Evolutionary conservation across 2,113 vertebrate species (phyloP).

Genomic region (Micronycteris hirsuta): DNA sequence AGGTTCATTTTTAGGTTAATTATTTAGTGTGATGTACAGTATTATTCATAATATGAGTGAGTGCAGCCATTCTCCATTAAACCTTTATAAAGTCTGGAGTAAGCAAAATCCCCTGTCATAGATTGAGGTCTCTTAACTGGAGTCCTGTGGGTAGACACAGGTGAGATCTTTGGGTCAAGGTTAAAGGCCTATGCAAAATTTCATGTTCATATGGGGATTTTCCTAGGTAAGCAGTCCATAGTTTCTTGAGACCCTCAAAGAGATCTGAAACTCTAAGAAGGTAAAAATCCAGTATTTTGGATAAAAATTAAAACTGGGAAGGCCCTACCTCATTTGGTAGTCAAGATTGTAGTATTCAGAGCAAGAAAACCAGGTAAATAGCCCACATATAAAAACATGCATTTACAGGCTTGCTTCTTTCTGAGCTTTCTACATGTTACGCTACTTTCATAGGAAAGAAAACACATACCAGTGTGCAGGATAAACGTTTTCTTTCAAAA

Average conservation of each 20-base stretch:
- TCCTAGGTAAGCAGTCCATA: neutral
- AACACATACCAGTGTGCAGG: neutral
- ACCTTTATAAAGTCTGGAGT: neutral
- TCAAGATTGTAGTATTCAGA: neutral
- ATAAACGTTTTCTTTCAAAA: neutral
- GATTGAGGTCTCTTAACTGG: neutral
- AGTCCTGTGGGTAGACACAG: neutral
- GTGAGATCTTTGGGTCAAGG: neutral
- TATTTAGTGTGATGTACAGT: neutral
- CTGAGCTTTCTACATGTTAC: neutral
- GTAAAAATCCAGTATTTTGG: neutral
- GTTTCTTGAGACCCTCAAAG: neutral
- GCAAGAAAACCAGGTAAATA: neutral
- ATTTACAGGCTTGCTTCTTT: neutral
- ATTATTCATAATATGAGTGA: neutral
- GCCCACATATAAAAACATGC: neutral
- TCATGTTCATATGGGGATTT: neutral
- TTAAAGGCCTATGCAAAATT: neutral
- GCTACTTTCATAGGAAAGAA: slow-evolving; percentile 23
- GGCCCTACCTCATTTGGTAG: neutral
- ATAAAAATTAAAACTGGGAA: neutral
- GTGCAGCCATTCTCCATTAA: neutral
- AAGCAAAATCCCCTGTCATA: neutral
- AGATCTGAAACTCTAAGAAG: neutral
- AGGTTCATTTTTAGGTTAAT: neutral